Conservation (phyloP, 2,113 vertebrate genomes). For the Anguilla japonica region DNA sequence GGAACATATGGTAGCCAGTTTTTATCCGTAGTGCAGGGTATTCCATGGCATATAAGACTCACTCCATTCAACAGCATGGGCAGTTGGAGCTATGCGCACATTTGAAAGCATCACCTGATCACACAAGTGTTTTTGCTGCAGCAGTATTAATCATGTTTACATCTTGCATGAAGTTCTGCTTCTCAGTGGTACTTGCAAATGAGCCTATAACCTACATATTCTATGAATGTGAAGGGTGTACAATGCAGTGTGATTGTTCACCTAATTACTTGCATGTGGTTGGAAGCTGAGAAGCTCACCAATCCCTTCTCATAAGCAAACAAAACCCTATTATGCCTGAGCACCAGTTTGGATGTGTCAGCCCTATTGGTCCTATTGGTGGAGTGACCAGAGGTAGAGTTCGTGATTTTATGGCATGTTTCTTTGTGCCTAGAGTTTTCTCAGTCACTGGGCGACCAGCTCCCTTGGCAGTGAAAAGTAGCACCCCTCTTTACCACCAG, state of each 20-base stretch:
- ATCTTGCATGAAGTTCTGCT: neutral
- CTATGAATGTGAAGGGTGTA: neutral
- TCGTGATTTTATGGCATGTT: neutral
- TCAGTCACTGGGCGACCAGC: neutral
- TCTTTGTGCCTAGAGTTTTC: neutral
- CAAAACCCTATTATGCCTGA: neutral
- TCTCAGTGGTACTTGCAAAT: neutral
- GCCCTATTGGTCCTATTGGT: neutral
- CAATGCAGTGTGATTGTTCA: neutral
- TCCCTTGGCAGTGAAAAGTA: neutral
- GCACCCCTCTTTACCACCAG: neutral
- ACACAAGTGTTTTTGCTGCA: neutral
- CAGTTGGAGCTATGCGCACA: neutral
- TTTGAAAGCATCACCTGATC: neutral
- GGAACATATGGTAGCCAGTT: neutral
- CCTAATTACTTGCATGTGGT: slow-evolving; percentile 2
- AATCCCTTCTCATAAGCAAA: neutral
- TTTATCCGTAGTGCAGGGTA: neutral
- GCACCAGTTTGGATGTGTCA: neutral
- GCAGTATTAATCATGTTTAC: neutral
- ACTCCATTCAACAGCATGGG: neutral
- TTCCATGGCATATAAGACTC: neutral
- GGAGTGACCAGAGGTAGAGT: neutral
- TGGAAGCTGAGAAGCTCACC: slow-evolving; percentile 2
- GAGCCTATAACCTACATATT: neutral